Base-by-base conservation (phyloP, 2,797 vertebrate species). In the Spea hammondii region DNA sequence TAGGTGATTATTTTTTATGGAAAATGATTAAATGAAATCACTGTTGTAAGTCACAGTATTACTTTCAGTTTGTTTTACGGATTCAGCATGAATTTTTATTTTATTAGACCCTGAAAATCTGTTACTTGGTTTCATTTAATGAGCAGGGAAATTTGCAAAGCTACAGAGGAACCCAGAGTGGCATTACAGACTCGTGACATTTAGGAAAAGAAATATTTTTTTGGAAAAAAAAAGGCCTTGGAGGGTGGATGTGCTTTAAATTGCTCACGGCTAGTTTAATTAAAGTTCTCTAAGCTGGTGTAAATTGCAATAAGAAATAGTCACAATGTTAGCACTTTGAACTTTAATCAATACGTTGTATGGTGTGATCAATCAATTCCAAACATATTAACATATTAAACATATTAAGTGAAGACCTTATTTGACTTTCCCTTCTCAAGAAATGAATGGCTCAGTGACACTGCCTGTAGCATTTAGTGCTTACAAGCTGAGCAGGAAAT, bases 1-100 rank as follows among this genome's bases (percentile, higher is more conserved):
- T 67, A 59, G 64, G 64, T 79, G 53, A 79, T 79, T 79, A 79
- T 51, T 73, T 64, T 79, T 79, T 79, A 79, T 79, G 69, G 71
- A 68, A 68, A 72, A 69, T 79, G 64, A 79, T 79, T 79, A 79
- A 79, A 79, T 53, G n/a, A 74, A 69, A 74, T 47, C 32, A 69
- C 77, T 79, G 69, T 71, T 79, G 65, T 74, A 79, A 69, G 47
- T 74, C 59, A 46, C 45, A 62, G 55, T 8, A 17, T 79, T 60
- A 68, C 54, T 69, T 62, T 73, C 70, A 67, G 14, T 59, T 72
- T 59, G 46, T 73, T 73, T 17, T 59, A 51, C 5, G 62, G 53
- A 13, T 50, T 17, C 50, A 32, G 66, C 17, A 73, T 13, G 7
- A 68, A 59, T 57, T 14, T 78, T 48, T 50, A 59, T 13, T 68